These are phyloP conservation scores for Theretra japonica DNA, from an alignment of 2,888 invertebrate genomes.

Conservation along the genomic window DNA sequence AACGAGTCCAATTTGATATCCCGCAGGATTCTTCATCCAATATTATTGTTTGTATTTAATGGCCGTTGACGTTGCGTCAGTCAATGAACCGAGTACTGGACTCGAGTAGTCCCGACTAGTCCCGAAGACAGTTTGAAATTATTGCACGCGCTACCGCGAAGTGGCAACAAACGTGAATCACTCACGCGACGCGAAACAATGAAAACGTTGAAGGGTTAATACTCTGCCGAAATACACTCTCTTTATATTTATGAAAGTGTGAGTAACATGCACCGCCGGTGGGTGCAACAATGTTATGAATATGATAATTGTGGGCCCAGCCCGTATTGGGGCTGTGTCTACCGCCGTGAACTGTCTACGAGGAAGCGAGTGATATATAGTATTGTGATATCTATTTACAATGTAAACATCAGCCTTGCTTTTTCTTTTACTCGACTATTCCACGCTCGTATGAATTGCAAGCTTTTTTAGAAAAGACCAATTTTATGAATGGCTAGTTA, in stretches of 20 bases:
- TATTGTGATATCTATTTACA: too few species aligned
- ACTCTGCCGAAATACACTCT: constrained; percentile 30
- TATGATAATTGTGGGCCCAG: not conserved
- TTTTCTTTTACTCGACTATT: too few species aligned
- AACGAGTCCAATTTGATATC: constrained; percentile 22
- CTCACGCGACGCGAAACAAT: constrained; percentile 38
- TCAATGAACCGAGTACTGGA: constrained; percentile 48
- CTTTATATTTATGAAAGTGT: constrained; percentile 24
- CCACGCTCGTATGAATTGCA: too few species aligned
- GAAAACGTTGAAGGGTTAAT: constrained; percentile 31
- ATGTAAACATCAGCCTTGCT: too few species aligned
- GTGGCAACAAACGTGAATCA: constrained; percentile 39
- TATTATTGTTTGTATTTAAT: constrained; percentile 50
- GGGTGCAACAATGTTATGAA: not conserved
- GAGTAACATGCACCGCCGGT: not conserved
- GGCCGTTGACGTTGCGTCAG: constrained; percentile 44
- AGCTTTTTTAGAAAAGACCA: too few species aligned
- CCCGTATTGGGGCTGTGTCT: not conserved
- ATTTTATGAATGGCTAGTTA: too few species aligned
- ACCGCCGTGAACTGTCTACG: not conserved
- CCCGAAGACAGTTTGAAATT: constrained; percentile 26
- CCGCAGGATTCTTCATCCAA: constrained; percentile 45
- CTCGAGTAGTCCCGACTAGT: constrained; percentile 34
- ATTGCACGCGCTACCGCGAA: constrained; percentile 41
- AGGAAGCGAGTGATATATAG: too few species aligned